A percentile compares a stretch with the other conserved stretches of the same genome.
phyloP scores from a whole-genome alignment of 64 coral and sea anemone genomes.

The Exaiptasia diaphana region DNA sequence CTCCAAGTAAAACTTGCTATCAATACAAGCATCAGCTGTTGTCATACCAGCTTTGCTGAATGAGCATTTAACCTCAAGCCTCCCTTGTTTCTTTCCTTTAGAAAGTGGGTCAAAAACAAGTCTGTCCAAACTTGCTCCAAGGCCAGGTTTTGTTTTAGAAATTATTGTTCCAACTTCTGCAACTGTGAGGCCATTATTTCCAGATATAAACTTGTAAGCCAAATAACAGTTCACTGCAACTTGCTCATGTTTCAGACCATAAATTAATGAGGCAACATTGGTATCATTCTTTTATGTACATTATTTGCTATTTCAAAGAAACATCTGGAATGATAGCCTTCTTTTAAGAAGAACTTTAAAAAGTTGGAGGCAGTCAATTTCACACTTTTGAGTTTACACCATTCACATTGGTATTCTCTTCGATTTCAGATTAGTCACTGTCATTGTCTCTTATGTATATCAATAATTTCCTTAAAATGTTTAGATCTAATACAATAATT shows the following conservation, averaged over 20 bases:
- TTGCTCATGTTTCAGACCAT: conserved; percentile 31
- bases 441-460: too few species aligned
- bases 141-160: conserved; percentile 39
- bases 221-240: conserved; percentile 52
- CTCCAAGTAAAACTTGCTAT: conserved; percentile 17
- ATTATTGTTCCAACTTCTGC: conserved; percentile 61
- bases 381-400: conserved; percentile 40
- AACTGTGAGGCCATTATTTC: conserved; percentile 6
- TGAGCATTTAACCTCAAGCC: conserved; percentile 34
- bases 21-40: not conserved
- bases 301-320: conserved; percentile 53
- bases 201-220: not conserved
- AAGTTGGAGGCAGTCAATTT: conserved; percentile 66
- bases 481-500: too few species aligned
- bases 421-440: too few species aligned
- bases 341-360: conserved; percentile 25
- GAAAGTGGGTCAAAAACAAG: conserved; percentile 20
- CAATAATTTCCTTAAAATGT: too few species aligned
- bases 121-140: conserved; percentile 37
- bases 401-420: too few species aligned
- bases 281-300: conserved; percentile 8
- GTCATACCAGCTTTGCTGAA: conserved; percentile 10
- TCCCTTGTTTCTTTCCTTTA: conserved; percentile 20
- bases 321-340: conserved; percentile 21
- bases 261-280: conserved; percentile 30